A percentile compares a stretch with the other conserved stretches of the same genome.
Evolutionary conservation across 1,140 invertebrate species (phyloP).

Genomic region (Polypedilum vanderplanki): DNA sequence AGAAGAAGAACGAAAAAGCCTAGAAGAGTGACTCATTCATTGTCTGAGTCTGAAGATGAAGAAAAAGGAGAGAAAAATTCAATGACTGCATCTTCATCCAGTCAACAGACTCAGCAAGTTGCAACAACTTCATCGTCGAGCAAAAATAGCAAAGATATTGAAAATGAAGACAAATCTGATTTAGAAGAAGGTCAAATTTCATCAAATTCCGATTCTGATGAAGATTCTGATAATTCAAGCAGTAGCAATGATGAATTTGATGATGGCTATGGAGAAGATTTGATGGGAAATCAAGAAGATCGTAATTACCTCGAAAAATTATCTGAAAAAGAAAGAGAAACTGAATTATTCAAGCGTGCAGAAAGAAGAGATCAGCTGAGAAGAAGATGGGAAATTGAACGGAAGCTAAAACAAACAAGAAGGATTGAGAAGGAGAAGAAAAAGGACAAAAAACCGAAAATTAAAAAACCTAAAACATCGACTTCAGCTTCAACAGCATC

Average conservation of each 20-base stretch:
- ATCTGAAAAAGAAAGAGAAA: conserved; percentile 95
- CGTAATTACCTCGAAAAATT: conserved; percentile 78
- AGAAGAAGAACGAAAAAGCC: neutral
- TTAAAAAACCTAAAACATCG: conserved; percentile 40
- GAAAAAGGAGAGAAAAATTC: neutral
- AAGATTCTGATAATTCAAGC: conserved; percentile 30
- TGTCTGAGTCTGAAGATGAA: neutral
- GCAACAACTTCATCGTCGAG: neutral
- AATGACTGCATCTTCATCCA: neutral
- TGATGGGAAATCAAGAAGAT: conserved; percentile 96
- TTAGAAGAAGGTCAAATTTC: conserved; percentile 34
- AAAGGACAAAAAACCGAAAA: conserved; percentile 45
- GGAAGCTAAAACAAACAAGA: conserved; percentile 80
- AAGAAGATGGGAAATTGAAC: conserved; percentile 92
- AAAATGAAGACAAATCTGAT: conserved; percentile 28
- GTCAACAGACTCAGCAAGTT: neutral
- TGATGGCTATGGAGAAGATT: conserved; percentile 83
- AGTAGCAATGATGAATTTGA: conserved; percentile 49
- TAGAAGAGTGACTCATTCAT: neutral
- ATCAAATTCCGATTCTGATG: conserved; percentile 43
- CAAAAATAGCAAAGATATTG: neutral
- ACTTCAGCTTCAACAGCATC: neutral
- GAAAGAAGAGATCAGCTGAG: conserved; percentile 89
- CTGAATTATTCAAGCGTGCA: conserved; percentile 93
- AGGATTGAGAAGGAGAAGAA: conserved; percentile 71